These are phyloP conservation scores for Lordiphosa mommai DNA, from an alignment of 1,140 invertebrate species.

Conservation along the genomic window DNA sequence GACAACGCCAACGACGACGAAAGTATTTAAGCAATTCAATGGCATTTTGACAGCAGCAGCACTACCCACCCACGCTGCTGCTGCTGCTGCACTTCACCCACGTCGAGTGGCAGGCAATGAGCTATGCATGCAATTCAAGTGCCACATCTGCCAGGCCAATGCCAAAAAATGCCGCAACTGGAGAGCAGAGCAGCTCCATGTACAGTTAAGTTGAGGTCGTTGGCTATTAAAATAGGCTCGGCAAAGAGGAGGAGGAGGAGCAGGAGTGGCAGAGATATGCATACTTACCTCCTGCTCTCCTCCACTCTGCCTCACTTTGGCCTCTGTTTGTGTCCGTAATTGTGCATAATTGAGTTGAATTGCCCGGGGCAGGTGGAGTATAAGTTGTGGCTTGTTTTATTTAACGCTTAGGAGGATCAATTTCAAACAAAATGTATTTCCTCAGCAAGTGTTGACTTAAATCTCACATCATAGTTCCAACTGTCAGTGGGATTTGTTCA, in stretches of 20 bases:
- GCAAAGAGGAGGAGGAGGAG: neutral
- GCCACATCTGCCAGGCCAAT: conserved; percentile 43
- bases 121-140: conserved; percentile 75
- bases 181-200: conserved; percentile 24
- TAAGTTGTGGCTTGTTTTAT: neutral
- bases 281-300: conserved; percentile 19
- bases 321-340: conserved; percentile 69
- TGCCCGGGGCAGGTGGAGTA: neutral
- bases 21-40: conserved; percentile 78
- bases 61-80: neutral
- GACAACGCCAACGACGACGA: conserved; percentile 44
- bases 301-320: conserved; percentile 16
- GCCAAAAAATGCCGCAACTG: conserved; percentile 25
- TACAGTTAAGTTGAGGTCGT: conserved; percentile 48
- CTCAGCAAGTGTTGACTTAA: too few species aligned
- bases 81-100: conserved; percentile 37
- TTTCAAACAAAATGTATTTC: too few species aligned
- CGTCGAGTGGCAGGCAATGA: conserved; percentile 70
- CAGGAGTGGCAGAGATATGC: neutral
- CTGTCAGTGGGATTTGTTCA: neutral
- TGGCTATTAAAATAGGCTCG: conserved; percentile 38
- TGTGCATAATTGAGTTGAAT: conserved; percentile 73
- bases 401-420: conserved; percentile 3
- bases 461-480: too few species aligned
- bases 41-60: conserved; percentile 50